Evolutionary conservation across 1,140 invertebrate genomes (phyloP), one percentile per base, ranked within the genome.

Genomic region (Tyrophagus putrescentiae): DNA sequence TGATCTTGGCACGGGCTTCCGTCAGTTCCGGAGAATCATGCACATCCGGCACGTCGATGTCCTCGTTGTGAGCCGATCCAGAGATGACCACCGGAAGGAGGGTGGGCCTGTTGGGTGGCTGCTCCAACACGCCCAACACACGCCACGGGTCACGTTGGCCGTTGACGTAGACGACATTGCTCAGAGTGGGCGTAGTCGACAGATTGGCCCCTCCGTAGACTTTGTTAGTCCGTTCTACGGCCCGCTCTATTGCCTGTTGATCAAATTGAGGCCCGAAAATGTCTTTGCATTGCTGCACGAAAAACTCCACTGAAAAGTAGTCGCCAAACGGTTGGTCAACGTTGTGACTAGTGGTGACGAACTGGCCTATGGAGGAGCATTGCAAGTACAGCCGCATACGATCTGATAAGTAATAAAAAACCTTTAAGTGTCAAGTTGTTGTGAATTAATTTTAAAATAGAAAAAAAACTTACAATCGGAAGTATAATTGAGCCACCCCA

Each of bases 301-400:
- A 92, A 70, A 87, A 93, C 27, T 84, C 78, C 0, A 86, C 68
- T 0, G 83, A 79, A 62, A 93, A 88, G 9, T 77, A 72, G 67
- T 82, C 73, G 0, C 87, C 84, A 69, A 93, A 94, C 11, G 85
- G 75, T 67, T 84, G 79, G 0, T 78, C 72, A 28, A 77, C 74
- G 2, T 78, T 78, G 13, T 82, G 80, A 0, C 89, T 90, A n/a
- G n/a, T n/a, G 0, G 86, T 87, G 76, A 94, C 89, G 72, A 84
- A 95, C 68, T 88, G 94, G 25, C 89, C 91, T 72, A 94, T 95
- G 71, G 95, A 90, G 18, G 84, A 87, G 70, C 91, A 96, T 0
- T 88, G 93, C 71, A 94, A 89, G 69, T 90, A 94, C n/a, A 78
- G 83, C 90, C 90, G 94, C 68, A 89, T 85, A 1, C 87, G 79